phyloP scores from a whole-genome alignment of 1,140 invertebrate genomes.

The Nixonia krombeini region DNA sequence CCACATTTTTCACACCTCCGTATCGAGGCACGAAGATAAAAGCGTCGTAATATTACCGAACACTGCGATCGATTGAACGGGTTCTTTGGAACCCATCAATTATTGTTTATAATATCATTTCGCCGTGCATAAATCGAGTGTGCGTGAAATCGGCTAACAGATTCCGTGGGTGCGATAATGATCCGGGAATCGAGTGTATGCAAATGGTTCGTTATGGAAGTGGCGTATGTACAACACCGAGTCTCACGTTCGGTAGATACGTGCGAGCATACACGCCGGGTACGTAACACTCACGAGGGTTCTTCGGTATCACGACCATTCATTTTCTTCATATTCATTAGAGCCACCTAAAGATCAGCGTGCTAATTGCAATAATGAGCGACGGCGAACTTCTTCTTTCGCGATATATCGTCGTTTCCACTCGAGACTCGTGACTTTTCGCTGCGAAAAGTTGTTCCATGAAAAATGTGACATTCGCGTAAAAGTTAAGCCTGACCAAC shows the following conservation, averaged over 20 bases:
- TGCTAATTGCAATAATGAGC: conserved; percentile 50
- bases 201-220: too few relatives aligned
- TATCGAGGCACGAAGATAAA: too few relatives aligned
- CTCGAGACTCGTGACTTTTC: too few relatives aligned
- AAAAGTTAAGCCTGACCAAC: too few relatives aligned
- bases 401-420: conserved; percentile 30
- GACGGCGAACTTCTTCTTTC: conserved; percentile 30
- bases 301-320: conserved; percentile 38
- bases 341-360: conserved; percentile 38
- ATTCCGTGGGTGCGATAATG: not conserved
- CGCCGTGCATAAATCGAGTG: not conserved
- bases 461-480: too few relatives aligned
- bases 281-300: conserved; percentile 27
- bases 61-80: too few relatives aligned
- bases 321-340: conserved; percentile 51
- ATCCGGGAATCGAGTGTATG: conserved; percentile 29
- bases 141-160: not conserved
- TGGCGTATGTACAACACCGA: not conserved
- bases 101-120: too few relatives aligned
- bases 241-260: conserved; percentile 12
- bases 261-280: too few relatives aligned
- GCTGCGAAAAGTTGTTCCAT: too few relatives aligned
- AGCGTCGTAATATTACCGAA: too few relatives aligned
- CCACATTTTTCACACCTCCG: too few relatives aligned
- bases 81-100: too few relatives aligned